Conservation (phyloP, 2,797 vertebrate genomes). For the Sebastolobus alascanus region DNA sequence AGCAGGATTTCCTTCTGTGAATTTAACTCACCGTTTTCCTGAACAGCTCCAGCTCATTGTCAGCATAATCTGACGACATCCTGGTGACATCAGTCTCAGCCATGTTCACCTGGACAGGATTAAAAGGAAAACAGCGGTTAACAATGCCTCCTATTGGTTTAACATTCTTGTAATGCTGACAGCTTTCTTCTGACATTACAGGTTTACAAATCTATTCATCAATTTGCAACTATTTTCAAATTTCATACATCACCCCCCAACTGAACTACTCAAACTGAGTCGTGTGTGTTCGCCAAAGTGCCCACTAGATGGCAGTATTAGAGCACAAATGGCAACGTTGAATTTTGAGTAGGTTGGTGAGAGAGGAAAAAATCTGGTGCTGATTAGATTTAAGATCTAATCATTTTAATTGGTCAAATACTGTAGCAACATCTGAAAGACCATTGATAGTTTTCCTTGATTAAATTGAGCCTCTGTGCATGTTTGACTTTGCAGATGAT, state of each 20-base stretch:
- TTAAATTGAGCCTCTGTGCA: neutral
- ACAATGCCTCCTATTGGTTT: neutral
- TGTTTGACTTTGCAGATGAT: neutral
- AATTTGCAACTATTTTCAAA: neutral
- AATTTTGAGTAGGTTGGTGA: neutral
- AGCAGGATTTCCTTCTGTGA: neutral
- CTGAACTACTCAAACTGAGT: too few species aligned
- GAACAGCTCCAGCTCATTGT: constrained; percentile 95
- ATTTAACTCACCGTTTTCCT: constrained; percentile 89
- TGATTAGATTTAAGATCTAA: neutral
- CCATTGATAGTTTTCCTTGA: neutral
- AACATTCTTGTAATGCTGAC: neutral
- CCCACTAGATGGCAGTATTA: neutral
- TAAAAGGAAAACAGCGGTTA: neutral
- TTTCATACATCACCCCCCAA: neutral
- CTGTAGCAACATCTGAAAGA: neutral
- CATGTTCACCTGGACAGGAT: constrained; percentile 90
- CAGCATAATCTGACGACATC: constrained; percentile 94
- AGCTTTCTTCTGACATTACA: neutral
- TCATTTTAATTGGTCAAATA: neutral
- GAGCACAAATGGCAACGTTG: neutral
- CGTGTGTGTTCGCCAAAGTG: neutral
- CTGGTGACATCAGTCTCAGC: constrained; percentile 91
- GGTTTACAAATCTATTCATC: neutral
- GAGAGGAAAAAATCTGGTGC: neutral